Evolutionary conservation across 30 jellyfish, hydroid and myxozoan genomes (phyloP).

Genomic region (Turritopsis dohrnii): DNA sequence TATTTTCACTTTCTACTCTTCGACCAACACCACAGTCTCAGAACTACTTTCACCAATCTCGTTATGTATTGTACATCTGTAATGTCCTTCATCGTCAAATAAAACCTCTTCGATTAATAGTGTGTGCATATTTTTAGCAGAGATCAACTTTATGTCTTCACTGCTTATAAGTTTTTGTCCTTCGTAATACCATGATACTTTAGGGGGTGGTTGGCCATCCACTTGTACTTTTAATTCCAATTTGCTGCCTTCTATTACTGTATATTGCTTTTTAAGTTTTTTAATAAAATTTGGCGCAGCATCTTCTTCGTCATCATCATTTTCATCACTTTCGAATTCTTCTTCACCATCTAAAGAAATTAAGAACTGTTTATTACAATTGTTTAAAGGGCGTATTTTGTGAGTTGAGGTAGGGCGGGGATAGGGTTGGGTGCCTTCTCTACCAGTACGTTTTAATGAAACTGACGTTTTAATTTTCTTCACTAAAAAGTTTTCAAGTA

Average conservation of each 20-base stretch:
- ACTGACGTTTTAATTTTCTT: too few species aligned
- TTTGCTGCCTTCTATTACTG: slow-evolving; percentile 68
- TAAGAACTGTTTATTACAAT: too few species aligned
- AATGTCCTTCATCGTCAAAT: slow-evolving; percentile 77
- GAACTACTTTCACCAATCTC: slow-evolving; percentile 55
- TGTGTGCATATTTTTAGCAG: slow-evolving; percentile 55
- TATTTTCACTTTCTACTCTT: slow-evolving; percentile 30
- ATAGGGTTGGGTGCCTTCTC: too few species aligned
- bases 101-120: slow-evolving; percentile 50
- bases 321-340: too few species aligned
- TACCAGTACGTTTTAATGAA: too few species aligned
- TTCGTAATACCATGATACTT: slow-evolving; percentile 60
- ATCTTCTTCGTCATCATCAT: slow-evolving; percentile 30
- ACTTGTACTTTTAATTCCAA: slow-evolving; percentile 50
- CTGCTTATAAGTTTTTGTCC: slow-evolving; percentile 47
- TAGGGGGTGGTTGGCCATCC: slow-evolving; percentile 63
- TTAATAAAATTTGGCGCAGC: slow-evolving; percentile 59
- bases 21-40: slow-evolving; percentile 79
- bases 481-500: too few species aligned
- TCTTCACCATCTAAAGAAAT: not conserved
- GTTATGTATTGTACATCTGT: slow-evolving; percentile 64
- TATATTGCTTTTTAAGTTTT: slow-evolving; percentile 48
- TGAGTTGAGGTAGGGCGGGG: too few species aligned
- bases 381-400: too few species aligned
- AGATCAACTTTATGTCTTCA: slow-evolving; percentile 38